Conservation (phyloP, 1,140 invertebrate species). For the Wiebesia pumilae region DNA sequence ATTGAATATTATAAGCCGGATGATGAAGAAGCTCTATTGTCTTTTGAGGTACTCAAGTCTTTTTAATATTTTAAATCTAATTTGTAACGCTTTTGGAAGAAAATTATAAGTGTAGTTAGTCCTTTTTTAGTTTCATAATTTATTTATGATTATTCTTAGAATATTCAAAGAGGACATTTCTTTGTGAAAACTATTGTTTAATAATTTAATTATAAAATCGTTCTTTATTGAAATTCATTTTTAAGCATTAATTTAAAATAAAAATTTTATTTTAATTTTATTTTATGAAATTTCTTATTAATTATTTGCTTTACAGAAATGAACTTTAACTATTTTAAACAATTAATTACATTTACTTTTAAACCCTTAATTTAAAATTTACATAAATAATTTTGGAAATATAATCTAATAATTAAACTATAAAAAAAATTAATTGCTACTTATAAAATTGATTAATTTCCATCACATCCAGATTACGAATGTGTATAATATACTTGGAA, state of each 20-base stretch:
- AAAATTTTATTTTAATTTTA: neutral
- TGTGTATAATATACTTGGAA: too few species aligned
- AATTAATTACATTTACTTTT: neutral
- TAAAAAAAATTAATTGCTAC: too few species aligned
- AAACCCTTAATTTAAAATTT: neutral
- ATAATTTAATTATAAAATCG: neutral
- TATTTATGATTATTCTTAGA: neutral
- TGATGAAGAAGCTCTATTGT: conserved; percentile 81
- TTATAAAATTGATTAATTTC: too few species aligned
- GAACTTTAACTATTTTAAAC: too few species aligned
- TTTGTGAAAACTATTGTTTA: neutral
- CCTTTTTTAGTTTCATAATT: neutral
- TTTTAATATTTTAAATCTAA: conserved; percentile 7
- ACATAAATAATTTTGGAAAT: neutral
- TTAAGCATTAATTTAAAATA: conserved; percentile 2
- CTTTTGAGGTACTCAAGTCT: conserved; percentile 81
- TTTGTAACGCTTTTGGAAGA: neutral
- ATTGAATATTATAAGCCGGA: conserved; percentile 87
- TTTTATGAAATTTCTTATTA: too few species aligned
- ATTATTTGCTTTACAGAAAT: too few species aligned
- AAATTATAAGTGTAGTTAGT: neutral
- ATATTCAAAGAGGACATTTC: neutral
- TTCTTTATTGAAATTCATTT: conserved; percentile 30
- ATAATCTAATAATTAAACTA: too few species aligned
- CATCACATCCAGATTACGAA: too few species aligned